A percentile compares a stretch with the other conserved stretches of the same genome.
These are phyloP conservation scores for Orestias chungarensis DNA, from an alignment of 2,797 vertebrate species.

Conservation along the genomic window DNA sequence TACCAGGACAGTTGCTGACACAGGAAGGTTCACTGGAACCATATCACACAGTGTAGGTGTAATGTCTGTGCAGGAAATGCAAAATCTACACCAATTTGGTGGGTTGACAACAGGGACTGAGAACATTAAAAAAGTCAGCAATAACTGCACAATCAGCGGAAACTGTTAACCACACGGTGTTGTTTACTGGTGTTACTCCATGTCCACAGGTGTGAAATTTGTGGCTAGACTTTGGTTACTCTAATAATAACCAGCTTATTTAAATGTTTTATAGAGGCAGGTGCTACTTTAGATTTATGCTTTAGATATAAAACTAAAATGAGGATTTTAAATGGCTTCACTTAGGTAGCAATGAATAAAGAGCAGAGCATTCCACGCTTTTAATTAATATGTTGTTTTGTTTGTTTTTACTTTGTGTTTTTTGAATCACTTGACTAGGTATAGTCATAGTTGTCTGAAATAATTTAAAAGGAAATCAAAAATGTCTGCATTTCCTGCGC, in stretches of 20 bases:
- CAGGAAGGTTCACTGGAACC: background rate
- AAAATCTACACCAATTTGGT: background rate
- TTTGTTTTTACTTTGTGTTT: too few species aligned
- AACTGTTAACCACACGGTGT: background rate
- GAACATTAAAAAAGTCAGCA: background rate
- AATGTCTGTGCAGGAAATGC: slow-evolving; percentile 6
- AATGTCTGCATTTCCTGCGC: background rate
- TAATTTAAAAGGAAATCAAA: background rate
- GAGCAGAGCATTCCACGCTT: background rate
- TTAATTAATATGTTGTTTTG: too few species aligned
- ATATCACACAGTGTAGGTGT: background rate
- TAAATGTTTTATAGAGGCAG: background rate
- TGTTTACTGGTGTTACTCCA: background rate
- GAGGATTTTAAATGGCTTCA: background rate
- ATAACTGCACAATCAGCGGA: background rate
- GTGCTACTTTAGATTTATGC: background rate
- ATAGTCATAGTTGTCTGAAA: background rate
- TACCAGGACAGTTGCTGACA: background rate
- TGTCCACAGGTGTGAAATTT: background rate
- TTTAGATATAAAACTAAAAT: too few species aligned
- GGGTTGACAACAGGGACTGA: background rate
- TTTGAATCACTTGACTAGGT: too few species aligned
- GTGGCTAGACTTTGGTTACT: background rate
- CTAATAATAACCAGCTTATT: background rate
- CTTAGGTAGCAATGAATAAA: background rate